phyloP scores from a whole-genome alignment of 1,140 invertebrate species.

The Sarcophaga peregrina region DNA sequence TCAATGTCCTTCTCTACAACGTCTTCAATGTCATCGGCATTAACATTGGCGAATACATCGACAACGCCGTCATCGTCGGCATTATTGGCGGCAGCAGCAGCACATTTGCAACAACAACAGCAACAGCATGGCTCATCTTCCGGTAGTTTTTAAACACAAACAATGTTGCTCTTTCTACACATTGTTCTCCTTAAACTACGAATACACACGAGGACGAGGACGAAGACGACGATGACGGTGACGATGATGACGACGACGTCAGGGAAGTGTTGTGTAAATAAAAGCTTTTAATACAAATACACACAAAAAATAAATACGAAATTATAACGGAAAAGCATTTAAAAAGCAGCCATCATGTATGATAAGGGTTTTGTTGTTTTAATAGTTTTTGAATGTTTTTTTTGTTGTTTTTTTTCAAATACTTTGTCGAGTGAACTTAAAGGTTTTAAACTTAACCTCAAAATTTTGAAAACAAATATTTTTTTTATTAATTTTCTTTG shows the following conservation, averaged over 20 bases:
- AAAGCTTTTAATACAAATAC: neutral
- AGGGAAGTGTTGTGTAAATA: neutral
- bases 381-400: no score
- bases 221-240: no score
- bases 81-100: constrained; percentile 32
- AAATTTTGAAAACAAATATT: no score
- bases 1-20: constrained; percentile 43
- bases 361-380: neutral
- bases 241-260: neutral
- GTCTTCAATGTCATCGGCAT: constrained; percentile 22
- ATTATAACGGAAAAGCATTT: neutral
- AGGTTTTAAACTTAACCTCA: neutral
- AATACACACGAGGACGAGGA: no score
- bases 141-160: constrained; percentile 27
- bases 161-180: neutral
- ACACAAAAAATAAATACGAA: neutral
- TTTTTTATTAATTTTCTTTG: neutral
- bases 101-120: constrained; percentile 43
- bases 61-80: constrained; percentile 28
- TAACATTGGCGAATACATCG: constrained; percentile 31
- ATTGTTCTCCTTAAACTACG: no score
- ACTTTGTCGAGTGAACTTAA: neutral
- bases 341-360: neutral
- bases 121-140: constrained; percentile 31
- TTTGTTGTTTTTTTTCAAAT: neutral